Conservation (phyloP, 2,888 invertebrate species). For the Acronicta psi region DNA sequence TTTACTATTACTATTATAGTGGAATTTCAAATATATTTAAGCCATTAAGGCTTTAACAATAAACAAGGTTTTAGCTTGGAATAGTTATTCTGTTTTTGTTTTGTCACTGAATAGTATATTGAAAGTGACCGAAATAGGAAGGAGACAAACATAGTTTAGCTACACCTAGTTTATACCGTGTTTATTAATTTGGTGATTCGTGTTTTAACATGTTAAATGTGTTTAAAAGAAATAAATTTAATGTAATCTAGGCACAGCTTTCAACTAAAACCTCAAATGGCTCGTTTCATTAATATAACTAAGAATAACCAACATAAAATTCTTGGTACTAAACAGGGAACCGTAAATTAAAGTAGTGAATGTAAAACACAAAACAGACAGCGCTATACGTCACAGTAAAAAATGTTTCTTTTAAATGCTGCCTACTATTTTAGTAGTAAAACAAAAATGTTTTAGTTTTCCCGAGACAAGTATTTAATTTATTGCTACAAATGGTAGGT, state of each 20-base stretch:
- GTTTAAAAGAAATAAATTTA: neutral
- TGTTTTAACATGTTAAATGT: no score
- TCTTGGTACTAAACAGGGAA: slow-evolving; percentile 15
- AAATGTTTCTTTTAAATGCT: slow-evolving; percentile 10
- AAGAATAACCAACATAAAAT: slow-evolving; percentile 26
- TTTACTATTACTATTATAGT: no score
- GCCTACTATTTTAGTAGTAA: slow-evolving; percentile 6
- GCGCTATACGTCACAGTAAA: slow-evolving; percentile 17
- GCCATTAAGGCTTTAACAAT: no score
- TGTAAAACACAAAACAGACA: slow-evolving; percentile 15
- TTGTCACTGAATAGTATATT: no score
- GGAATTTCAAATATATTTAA: no score
- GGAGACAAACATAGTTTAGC: no score
- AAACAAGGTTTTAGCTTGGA: no score
- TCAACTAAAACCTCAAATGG: slow-evolving; percentile 8
- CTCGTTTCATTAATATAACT: slow-evolving; percentile 15
- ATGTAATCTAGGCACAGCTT: neutral
- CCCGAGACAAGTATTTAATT: slow-evolving; percentile 3
- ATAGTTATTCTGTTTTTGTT: no score
- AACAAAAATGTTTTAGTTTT: slow-evolving; percentile 2
- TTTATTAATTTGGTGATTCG: no score
- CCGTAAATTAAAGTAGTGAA: slow-evolving; percentile 39
- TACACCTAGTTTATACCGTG: no score
- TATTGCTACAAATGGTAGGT: neutral
- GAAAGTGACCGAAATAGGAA: no score